Conservation (phyloP, 37 sponge, comb jelly and placozoan species). For the Axinella damicornis region DNA sequence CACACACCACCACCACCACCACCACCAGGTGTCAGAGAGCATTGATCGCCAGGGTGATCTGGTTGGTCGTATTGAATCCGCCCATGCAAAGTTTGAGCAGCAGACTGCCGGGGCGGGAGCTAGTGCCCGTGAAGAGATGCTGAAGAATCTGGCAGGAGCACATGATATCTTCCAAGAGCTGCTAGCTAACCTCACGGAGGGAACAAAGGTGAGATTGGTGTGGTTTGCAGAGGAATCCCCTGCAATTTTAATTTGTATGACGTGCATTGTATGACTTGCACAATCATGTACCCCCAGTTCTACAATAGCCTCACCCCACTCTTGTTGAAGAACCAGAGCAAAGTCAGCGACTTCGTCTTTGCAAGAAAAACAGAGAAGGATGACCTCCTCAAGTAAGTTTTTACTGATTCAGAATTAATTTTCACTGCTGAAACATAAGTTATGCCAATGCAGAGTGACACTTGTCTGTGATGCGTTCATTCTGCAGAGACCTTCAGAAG, state of each 20-base stretch:
- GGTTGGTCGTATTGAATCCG: constrained; percentile 36
- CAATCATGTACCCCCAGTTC: constrained; percentile 57
- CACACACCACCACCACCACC: too few relatives aligned
- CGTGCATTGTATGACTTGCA: too few relatives aligned
- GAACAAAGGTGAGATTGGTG: constrained; percentile 73
- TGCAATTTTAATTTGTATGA: too few relatives aligned
- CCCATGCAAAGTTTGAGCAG: constrained; percentile 47
- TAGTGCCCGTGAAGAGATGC: constrained; percentile 72
- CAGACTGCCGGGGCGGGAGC: constrained; percentile 38
- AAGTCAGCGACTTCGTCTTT: constrained; percentile 90
- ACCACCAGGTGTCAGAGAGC: constrained; percentile 42
- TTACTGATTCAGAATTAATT: too few relatives aligned
- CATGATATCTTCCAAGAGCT: constrained; percentile 91
- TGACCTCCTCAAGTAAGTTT: constrained; percentile 84
- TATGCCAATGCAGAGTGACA: background rate
- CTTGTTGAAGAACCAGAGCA: constrained; percentile 82
- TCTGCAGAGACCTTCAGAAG: constrained; percentile 78
- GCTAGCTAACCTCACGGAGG: constrained; percentile 81
- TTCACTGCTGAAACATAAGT: background rate
- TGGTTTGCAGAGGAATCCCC: too few relatives aligned
- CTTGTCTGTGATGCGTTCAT: background rate
- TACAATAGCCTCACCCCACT: constrained; percentile 94
- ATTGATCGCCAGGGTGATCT: constrained; percentile 48
- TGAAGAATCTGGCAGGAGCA: constrained; percentile 81
- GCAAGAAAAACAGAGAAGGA: constrained; percentile 97